Base-by-base conservation (phyloP, 1,140 invertebrate species). In the Heliconius hewitsoni region DNA sequence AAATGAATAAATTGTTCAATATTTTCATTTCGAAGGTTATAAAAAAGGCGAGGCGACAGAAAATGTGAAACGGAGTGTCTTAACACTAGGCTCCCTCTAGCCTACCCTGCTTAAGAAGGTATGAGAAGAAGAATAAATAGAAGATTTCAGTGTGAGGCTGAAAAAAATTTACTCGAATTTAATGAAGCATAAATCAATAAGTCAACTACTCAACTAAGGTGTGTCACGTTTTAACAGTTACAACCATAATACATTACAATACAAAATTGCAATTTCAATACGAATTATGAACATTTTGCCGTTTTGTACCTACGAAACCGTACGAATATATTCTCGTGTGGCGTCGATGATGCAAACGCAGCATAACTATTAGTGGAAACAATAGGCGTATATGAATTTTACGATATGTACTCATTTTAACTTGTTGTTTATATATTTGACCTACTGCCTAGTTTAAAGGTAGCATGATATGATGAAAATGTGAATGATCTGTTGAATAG, bases 371-470 rank as follows among this genome's bases (percentile, higher is more conserved):
- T 52, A 66, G 34, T 39, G 50, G 30, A 19, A 73, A 60, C 70
- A 73, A 73, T 66, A 73, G 74, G 27, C 30, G 70, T 77, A 37
- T 71, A 75, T 60, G 39, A 75, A 46, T 76, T 80, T 80, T 73
- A 76, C 74, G 74, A 71, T 11, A 6, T 52, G 46, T 76, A 66
- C 39, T 52, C 70, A 80, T 37, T 73, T 71, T 75, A 39, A 72
- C 66, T 72, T 57, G 37, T 75, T 34, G 19, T 76, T 73, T 76
- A 34, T 55, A 60, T 23, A 18, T 79, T 23, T 79, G 78, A 77
- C 81, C 75, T 82, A 71, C 79, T 77, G 74, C 74, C 23, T 77
- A 52, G 55, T 72, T 72, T 39, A 19, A 34, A 72, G 71, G 18
- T 72, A 72, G 13, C 19, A 39, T 72, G 37, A 39, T 39, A 77